Base-by-base conservation (phyloP, 2,113 vertebrate species). In the Nothoprocta pentlandii region DNA sequence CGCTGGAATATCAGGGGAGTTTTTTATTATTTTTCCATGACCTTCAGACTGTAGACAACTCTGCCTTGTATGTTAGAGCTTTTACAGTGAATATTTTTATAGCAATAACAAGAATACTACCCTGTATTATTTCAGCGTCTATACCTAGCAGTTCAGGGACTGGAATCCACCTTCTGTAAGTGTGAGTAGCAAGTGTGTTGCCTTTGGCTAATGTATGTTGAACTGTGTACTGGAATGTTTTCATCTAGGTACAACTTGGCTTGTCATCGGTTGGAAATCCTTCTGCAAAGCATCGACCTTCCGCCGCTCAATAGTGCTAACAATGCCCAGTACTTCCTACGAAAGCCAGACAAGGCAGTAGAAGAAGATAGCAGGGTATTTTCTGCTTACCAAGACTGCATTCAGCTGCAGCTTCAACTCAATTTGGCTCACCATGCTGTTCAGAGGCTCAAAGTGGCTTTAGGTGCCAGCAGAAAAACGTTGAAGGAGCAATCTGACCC, bases 301-400 rank as follows among this genome's bases (percentile, higher is more conserved):
- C 99, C 99, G 5, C 99, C 99, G 11, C 98, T 99, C 36, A 99
- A 99, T 96, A 99, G 99, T 56, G 99, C 99, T 76, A 99, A 99
- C 95, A 99, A 99, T 15, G 99, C 99, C 39, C 99, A 99, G 95
- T 99, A 99, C 97, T 99, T 99, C 94, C 96, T 99, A 93, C 97
- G 99, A 46, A 99, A 99, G 94, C 99, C 99, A 6, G 99, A 99
- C 97, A 99, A 99, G 90, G 99, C 99, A 36, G 99, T 99, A 30
- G 99, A 99, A 90, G 99, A 99, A 97, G 99, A 99, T 87, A 98
- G 98, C 89, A 98, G 99, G 25, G 99, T 99, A 9, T 99, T 99
- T 98, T 99, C 99, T 39, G 99, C 99, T 77, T 99, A 99, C 95
- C 99, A 99, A 94, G 99, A 99, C 96, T 99, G 99, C 96, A 99